Percentiles rank a stretch among this genome's conserved stretches.
These are phyloP conservation scores for Mnemiopsis leidyi DNA, from an alignment of 37 sponge, comb jelly and placozoan species.

Conservation along the genomic window DNA sequence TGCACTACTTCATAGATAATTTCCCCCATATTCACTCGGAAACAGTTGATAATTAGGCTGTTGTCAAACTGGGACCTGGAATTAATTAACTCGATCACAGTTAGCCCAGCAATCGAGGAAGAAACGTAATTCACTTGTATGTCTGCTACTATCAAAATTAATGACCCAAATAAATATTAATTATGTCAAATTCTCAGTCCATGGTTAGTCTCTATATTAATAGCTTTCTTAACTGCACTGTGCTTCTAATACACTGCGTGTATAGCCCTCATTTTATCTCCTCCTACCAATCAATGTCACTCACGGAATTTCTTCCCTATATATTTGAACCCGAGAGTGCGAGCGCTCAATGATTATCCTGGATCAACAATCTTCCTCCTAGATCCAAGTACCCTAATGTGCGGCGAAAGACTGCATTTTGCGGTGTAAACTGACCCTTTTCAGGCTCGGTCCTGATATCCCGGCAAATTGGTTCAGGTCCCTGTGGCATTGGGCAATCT, in stretches of 20 bases:
- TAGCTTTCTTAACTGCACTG: background rate
- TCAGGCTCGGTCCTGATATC: background rate
- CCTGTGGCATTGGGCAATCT: background rate
- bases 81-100: too few relatives aligned
- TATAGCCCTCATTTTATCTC: background rate
- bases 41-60: background rate
- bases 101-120: too few relatives aligned
- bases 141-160: background rate
- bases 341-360: too few relatives aligned
- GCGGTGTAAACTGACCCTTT: background rate
- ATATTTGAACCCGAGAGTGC: too few relatives aligned
- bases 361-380: too few relatives aligned
- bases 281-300: too few relatives aligned
- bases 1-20: background rate
- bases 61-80: background rate
- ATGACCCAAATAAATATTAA: background rate
- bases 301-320: too few relatives aligned
- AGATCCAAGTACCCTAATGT: background rate
- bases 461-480: background rate
- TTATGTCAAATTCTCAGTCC: background rate
- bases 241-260: background rate
- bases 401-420: background rate
- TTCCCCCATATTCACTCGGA: background rate
- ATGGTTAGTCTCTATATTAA: background rate
- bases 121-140: background rate